Evolutionary conservation across 2,888 invertebrate species (phyloP), one percentile per base, ranked within the genome.

Genomic region (Drosophila birchii): DNA sequence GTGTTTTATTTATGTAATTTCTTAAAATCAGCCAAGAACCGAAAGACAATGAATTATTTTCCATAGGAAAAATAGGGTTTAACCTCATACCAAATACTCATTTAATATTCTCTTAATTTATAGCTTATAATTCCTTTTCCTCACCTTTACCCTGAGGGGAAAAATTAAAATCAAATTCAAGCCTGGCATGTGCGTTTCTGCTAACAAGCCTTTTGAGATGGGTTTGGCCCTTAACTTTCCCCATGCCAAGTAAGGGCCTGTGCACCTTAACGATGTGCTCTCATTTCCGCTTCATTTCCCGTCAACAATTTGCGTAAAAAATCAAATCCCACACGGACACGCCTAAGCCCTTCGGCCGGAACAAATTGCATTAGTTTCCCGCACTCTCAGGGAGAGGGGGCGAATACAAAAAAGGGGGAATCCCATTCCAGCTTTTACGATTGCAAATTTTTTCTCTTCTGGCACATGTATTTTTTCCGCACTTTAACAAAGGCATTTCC

Each of bases 281-380:
- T 54, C 75, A 88, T 84, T 83, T 88, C 88, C 85, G 66, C 38
- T 84, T 66, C 67, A 86, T 77, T 88, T 84, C 81, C 81, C 54
- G 71, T 61, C 67, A 55, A 66, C 53, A 67, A 68, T 68, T 77
- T 85, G 68, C 72, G 71, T 38, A 66, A 43, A 49, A 67, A 61
- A 63, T 68, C 36, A 70, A 81, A 63, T 60, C 53, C 58, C 64
- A 29, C 57, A 54, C 18, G 56, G 58, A 41, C 69, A 55, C 76
- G 38, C 60, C 67, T 49, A 54, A 57, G 49, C 45, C 43, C 57
- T 23, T 34, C n/a, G 14, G 43, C 45, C 43, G 55, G 54, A 67
- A 62, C 60, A 79, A 87, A 81, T 78, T 76, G 85, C 85, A 75
- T 88, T 76, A 73, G 69, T 77, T 81, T 58, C 56, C 67, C 79